Percentiles rank a stretch among this genome's conserved stretches.
phyloP scores from a whole-genome alignment of 2,888 invertebrate genomes.

The Trilocha varians region DNA sequence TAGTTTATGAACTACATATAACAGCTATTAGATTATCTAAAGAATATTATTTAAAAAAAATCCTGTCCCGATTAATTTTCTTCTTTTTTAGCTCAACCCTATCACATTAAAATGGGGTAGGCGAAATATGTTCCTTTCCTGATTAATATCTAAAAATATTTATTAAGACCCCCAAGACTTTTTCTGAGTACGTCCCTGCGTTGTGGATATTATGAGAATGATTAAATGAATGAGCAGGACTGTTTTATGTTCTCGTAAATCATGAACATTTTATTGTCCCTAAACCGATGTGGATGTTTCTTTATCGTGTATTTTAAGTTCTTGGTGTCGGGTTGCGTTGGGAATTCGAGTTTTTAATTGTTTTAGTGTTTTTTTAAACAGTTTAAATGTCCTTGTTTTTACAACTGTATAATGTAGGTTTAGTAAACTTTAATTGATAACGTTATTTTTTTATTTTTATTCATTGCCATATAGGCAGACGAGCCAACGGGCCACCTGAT shows the following conservation, averaged over 20 bases:
- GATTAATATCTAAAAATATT: neutral
- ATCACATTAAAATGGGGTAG: no score
- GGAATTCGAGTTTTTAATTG: neutral
- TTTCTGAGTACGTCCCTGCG: neutral
- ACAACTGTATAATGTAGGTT: no score
- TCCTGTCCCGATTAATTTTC: no score
- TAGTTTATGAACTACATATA: no score
- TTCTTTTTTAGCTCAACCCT: no score
- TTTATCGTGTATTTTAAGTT: constrained; percentile 5
- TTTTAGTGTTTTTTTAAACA: neutral
- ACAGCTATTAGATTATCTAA: no score
- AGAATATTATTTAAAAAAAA: no score
- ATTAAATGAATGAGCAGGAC: constrained; percentile 28
- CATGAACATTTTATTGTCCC: constrained; percentile 27
- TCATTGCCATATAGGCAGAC: no score
- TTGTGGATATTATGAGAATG: constrained; percentile 25
- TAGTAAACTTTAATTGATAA: no score
- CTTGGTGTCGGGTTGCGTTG: neutral
- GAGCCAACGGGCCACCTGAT: no score
- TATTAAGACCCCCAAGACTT: neutral
- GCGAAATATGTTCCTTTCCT: no score
- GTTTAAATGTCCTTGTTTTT: neutral
- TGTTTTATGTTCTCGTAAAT: constrained; percentile 38
- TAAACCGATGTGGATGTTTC: constrained; percentile 19
- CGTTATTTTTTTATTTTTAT: no score